Evolutionary conservation across 1,140 invertebrate species (phyloP).

Genomic region (Drosophila truncata): DNA sequence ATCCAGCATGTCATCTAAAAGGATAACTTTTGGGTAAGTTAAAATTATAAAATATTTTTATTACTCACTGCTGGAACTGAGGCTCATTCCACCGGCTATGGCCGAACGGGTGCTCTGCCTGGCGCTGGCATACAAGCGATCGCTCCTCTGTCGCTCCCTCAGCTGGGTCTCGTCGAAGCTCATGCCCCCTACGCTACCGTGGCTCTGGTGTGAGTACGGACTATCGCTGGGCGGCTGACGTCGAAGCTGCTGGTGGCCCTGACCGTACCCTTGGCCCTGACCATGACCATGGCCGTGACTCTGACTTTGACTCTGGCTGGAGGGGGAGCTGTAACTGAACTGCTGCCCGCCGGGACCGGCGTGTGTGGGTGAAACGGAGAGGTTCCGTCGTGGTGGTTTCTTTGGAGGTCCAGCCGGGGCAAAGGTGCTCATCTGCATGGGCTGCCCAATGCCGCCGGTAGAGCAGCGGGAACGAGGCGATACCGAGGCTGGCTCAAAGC

Average conservation of each 20-base stretch:
- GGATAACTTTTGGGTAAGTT: neutral
- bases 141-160: conserved; percentile 68
- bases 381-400: conserved; percentile 93
- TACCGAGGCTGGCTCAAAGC: conserved; percentile 85
- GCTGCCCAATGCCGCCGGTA: conserved; percentile 66
- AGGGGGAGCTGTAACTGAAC: conserved; percentile 76
- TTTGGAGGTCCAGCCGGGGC: conserved; percentile 92
- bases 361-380: conserved; percentile 91
- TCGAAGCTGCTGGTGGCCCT: conserved; percentile 21
- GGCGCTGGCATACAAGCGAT: conserved; percentile 77
- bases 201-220: conserved; percentile 78
- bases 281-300: conserved; percentile 44
- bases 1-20: conserved; percentile 76
- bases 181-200: conserved; percentile 79
- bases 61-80: conserved; percentile 75
- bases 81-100: conserved; percentile 59
- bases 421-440: conserved; percentile 75
- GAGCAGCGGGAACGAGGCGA: conserved; percentile 80
- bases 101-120: conserved; percentile 75
- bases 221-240: conserved; percentile 72
- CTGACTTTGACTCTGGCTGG: conserved; percentile 70
- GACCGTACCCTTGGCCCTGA: conserved; percentile 17
- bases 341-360: conserved; percentile 62
- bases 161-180: conserved; percentile 80
- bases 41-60: neutral